Base-by-base conservation (phyloP, 2,113 vertebrate genomes). In the Cranoglanis bouderius region DNA sequence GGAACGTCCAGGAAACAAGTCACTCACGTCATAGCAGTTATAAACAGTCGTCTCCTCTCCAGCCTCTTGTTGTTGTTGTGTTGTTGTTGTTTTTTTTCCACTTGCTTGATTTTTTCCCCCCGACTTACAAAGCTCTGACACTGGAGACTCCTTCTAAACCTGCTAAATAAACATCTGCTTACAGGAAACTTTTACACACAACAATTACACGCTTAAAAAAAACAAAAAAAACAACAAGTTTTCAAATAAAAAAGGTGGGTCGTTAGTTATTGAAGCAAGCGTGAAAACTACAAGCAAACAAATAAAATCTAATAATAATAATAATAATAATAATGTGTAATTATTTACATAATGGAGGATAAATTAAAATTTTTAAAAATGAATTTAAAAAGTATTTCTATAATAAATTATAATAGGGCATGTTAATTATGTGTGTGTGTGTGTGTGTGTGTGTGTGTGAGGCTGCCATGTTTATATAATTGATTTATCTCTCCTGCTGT, bases 401-500 rank as follows among this genome's bases (percentile, higher is more conserved):
- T 16, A 61, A 0, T 61, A 65, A 65, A n/a, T 13, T 26, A 29
- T 26, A 12, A 67, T 67, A 26, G 32, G 80, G 82, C n/a, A 6
- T 46, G 43, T 46, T 46, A 46, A 4, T 46, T 46, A 46, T 46
- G 3, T 90, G 63, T 85, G 51, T 88, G 78, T 85, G 53, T 85
- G 4, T 40, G 53, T 55, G 32, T 77, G 83, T 84, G 24, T 86
- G 55, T 87, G 80, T 84, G 82, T 84, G 43, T 57, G 84, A 88
- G 51, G 65, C 14, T 19, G 18, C 40, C 16, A 26, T 46, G 43
- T 53, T 92, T 72, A 32, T 94, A 93, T 93, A 92, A 89, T 89
- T 92, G 94, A 95, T 94, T 91, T 46, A 84, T 91, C 92, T 92
- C 86, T 29, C 51, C 81, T 93, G 94, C 94, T 94, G 93, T 93